These are phyloP conservation scores for Cheilosia vulpina DNA, from an alignment of 2,888 invertebrate genomes.

Conservation along the genomic window DNA sequence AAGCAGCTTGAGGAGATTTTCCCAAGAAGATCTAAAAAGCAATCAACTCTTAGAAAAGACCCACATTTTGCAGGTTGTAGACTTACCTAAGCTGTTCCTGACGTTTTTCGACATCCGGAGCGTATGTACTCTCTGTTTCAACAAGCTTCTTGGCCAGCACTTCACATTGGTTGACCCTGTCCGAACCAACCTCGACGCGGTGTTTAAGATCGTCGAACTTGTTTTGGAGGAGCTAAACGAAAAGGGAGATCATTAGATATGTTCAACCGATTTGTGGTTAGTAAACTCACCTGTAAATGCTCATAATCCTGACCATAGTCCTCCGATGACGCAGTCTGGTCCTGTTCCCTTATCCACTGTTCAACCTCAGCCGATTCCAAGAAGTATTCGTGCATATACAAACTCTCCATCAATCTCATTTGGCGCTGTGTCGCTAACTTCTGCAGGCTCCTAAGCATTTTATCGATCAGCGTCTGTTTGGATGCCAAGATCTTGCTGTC, in stretches of 20 bases:
- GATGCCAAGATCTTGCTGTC: slow-evolving; percentile 92
- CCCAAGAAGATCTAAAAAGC: slow-evolving; percentile 90
- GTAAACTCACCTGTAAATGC: slow-evolving; percentile 88
- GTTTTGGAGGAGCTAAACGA: slow-evolving; percentile 89
- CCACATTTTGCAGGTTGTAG: background rate
- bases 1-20: slow-evolving; percentile 93
- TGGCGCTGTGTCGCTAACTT: slow-evolving; percentile 91
- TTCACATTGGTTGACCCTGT: slow-evolving; percentile 95
- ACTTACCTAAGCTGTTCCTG: slow-evolving; percentile 94
- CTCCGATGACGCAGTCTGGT: slow-evolving; percentile 94
- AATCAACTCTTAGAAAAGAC: background rate
- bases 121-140: slow-evolving; percentile 93
- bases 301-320: slow-evolving; percentile 98
- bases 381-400: slow-evolving; percentile 95
- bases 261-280: background rate
- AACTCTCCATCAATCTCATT: slow-evolving; percentile 94
- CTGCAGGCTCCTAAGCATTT: slow-evolving; percentile 91
- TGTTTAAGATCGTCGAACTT: slow-evolving; percentile 97
- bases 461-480: slow-evolving; percentile 90
- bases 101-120: slow-evolving; percentile 92
- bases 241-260: slow-evolving; percentile 7
- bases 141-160: slow-evolving; percentile 94
- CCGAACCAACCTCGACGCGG: slow-evolving; percentile 94
- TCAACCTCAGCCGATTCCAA: slow-evolving; percentile 95
- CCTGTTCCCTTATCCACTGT: slow-evolving; percentile 96